Percentiles rank a stretch among this genome's conserved stretches.
Evolutionary conservation across 2,797 vertebrate genomes (phyloP).

Genomic region (Rallus crepitans): DNA sequence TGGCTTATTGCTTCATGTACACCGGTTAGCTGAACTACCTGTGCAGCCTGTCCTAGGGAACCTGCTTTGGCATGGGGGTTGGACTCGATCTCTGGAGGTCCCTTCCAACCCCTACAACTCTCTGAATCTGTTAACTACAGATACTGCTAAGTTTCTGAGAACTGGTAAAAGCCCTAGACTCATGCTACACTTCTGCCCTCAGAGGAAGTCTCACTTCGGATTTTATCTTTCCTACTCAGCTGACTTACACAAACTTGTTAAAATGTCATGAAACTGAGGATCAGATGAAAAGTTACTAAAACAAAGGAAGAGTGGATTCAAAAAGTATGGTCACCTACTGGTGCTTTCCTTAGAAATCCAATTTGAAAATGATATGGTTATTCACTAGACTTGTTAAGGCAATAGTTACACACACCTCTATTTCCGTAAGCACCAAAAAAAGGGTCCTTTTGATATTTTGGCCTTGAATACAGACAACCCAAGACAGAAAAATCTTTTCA

Average conservation of each 20-base stretch:
- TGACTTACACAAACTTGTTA: background rate
- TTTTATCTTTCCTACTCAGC: background rate
- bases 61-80: too few relatives aligned
- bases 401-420: background rate
- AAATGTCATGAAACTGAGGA: background rate
- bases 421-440: background rate
- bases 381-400: background rate
- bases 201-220: background rate
- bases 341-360: background rate
- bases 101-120: too few relatives aligned
- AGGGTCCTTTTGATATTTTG: background rate
- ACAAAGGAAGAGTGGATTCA: background rate
- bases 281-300: background rate
- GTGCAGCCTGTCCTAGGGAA: too few relatives aligned
- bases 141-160: background rate
- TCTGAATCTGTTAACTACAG: background rate
- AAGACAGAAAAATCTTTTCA: accelerated
- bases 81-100: too few relatives aligned
- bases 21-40: background rate
- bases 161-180: background rate
- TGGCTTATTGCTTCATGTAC: background rate
- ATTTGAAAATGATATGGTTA: background rate
- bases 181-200: background rate
- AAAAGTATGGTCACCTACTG: background rate
- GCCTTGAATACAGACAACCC: background rate